phyloP scores from a whole-genome alignment of 2,797 vertebrate species.

The Microchirus variegatus region DNA sequence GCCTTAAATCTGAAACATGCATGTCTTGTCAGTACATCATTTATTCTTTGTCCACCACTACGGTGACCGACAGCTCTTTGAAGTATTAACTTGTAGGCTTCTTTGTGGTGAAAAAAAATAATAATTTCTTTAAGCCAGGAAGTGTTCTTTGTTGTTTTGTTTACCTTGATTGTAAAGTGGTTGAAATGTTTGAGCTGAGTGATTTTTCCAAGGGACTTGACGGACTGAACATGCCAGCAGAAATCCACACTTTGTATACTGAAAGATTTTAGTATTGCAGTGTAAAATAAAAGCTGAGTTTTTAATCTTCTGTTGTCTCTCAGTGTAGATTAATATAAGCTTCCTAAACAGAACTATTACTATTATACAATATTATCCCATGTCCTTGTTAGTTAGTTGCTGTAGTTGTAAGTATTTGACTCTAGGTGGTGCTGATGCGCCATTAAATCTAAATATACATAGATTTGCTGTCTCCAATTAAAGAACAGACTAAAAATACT shows the following conservation, averaged over 20 bases:
- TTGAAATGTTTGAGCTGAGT: slow-evolving; percentile 57
- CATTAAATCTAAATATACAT: not conserved
- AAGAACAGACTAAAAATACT: no score
- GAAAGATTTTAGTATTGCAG: slow-evolving; percentile 72
- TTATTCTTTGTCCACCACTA: slow-evolving; percentile 49
- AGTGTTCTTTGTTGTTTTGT: slow-evolving; percentile 32
- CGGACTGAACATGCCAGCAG: slow-evolving; percentile 70
- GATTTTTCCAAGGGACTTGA: slow-evolving; percentile 59
- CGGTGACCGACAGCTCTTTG: slow-evolving; percentile 41
- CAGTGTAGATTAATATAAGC: slow-evolving; percentile 34
- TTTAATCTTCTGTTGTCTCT: slow-evolving; percentile 71
- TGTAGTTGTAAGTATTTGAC: slow-evolving; percentile 15
- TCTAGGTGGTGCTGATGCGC: slow-evolving; percentile 22
- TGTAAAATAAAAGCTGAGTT: slow-evolving; percentile 79
- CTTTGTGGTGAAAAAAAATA: slow-evolving; percentile 48
- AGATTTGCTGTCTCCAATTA: no score
- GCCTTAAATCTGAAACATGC: slow-evolving; percentile 47
- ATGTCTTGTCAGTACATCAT: slow-evolving; percentile 54
- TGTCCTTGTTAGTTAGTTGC: not conserved
- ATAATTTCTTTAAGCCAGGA: slow-evolving; percentile 22
- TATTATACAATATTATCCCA: not conserved
- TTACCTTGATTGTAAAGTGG: slow-evolving; percentile 58
- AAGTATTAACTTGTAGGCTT: slow-evolving; percentile 47
- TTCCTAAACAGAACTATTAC: not conserved
- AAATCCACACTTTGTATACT: slow-evolving; percentile 71